A percentile compares a stretch with the other conserved stretches of the same genome.
phyloP scores from a whole-genome alignment of 2,888 invertebrate genomes.

The Polydrusus pterygomalis region DNA sequence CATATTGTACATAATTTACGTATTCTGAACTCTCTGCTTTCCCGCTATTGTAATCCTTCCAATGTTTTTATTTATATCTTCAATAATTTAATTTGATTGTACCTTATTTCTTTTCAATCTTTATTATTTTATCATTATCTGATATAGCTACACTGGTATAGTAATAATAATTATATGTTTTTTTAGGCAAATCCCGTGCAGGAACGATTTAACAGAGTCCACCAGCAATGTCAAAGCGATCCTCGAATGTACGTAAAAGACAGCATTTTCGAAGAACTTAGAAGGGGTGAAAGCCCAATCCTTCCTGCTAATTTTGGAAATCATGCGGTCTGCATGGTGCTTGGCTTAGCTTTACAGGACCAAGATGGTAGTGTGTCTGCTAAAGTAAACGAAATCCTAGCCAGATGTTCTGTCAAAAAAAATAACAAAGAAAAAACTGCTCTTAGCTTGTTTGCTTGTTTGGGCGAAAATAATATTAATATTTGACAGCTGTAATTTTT shows the following conservation, averaged over 20 bases:
- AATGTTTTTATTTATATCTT: too few relatives aligned
- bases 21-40: too few relatives aligned
- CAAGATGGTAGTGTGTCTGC: constrained; percentile 16
- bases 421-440: constrained; percentile 40
- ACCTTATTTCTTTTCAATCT: too few relatives aligned
- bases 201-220: constrained; percentile 37
- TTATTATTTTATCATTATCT: too few relatives aligned
- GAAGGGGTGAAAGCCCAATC: constrained; percentile 32
- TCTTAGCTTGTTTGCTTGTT: constrained; percentile 36
- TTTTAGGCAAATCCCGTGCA: constrained; percentile 41
- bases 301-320: constrained; percentile 45
- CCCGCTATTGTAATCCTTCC: too few relatives aligned
- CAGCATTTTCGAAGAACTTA: constrained; percentile 39
- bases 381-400: constrained; percentile 36
- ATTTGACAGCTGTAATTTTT: constrained; percentile 43
- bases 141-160: too few relatives aligned
- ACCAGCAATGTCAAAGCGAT: constrained; percentile 40
- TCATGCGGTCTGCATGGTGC: constrained; percentile 52
- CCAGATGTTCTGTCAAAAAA: constrained; percentile 29
- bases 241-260: constrained; percentile 34
- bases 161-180: too few relatives aligned
- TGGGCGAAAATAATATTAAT: constrained; percentile 42
- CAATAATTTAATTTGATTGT: too few relatives aligned
- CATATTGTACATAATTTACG: too few relatives aligned
- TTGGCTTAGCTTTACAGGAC: constrained; percentile 28